phyloP scores from a whole-genome alignment of 2,113 vertebrate genomes.

The Notothenia rossii region DNA sequence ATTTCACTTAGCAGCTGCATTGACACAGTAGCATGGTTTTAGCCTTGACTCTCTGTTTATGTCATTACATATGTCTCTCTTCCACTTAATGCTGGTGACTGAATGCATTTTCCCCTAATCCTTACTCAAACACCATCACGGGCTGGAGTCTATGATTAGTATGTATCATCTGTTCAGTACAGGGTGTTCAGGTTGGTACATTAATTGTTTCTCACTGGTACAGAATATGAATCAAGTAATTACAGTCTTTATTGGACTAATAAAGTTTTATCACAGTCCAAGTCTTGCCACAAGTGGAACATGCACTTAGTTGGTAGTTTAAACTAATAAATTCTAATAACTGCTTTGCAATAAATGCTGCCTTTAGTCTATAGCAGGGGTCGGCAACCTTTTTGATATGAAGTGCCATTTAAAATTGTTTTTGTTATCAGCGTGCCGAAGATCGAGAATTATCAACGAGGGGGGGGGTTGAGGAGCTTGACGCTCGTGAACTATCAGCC shows the following conservation, averaged over 20 bases:
- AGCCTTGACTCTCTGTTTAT: neutral
- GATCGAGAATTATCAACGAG: no score
- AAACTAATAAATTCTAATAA: neutral
- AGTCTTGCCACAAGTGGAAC: neutral
- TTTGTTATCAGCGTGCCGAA: no score
- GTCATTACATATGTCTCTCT: neutral
- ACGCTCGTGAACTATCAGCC: no score
- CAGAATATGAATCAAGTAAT: neutral
- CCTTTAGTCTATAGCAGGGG: no score
- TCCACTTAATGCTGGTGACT: neutral
- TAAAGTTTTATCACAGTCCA: neutral
- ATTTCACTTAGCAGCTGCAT: constrained; percentile 17
- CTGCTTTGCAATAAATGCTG: neutral
- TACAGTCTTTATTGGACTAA: neutral
- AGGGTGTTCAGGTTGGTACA: neutral
- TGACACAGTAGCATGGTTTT: neutral
- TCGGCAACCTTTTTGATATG: no score
- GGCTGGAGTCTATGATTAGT: neutral
- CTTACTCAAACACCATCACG: neutral
- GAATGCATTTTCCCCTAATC: neutral
- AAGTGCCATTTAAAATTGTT: no score
- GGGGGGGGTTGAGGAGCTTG: no score
- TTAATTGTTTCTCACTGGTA: neutral
- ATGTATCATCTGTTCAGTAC: neutral
- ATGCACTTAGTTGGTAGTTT: neutral